These are phyloP conservation scores for Suncus etruscus DNA, from an alignment of 2,113 vertebrate species.

Conservation along the genomic window DNA sequence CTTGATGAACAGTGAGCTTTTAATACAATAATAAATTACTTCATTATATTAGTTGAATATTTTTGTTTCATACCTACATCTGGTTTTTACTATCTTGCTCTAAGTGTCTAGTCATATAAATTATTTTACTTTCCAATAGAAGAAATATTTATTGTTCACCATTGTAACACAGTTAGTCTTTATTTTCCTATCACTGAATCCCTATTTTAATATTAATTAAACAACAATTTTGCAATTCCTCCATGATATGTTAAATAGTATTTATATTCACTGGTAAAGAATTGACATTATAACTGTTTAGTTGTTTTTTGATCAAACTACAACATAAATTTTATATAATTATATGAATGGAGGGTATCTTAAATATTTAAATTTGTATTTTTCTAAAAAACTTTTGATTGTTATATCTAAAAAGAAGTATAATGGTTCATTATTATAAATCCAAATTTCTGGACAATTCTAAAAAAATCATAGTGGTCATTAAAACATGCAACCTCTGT, in stretches of 20 bases:
- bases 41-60: not conserved
- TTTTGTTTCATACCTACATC: too few species aligned
- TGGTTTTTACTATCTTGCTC: not conserved
- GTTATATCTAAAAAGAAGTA: not conserved
- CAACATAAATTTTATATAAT: not conserved
- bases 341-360: not conserved
- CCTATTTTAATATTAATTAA: not conserved
- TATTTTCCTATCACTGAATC: not conserved
- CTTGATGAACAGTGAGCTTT: not conserved
- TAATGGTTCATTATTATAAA: not conserved
- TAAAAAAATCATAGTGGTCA: not conserved
- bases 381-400: not conserved
- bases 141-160: not conserved
- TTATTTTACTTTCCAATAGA: not conserved
- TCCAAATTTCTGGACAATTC: not conserved
- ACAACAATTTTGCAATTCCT: not conserved
- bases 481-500: not conserved
- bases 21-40: not conserved
- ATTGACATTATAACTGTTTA: not conserved
- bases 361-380: not conserved
- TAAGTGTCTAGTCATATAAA: not conserved
- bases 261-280: not conserved
- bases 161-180: not conserved
- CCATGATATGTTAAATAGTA: not conserved
- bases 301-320: not conserved